Evolutionary conservation across 2,888 invertebrate genomes (phyloP), one percentile per base, ranked within the genome.

Genomic region (Stenichneumon culpator): DNA sequence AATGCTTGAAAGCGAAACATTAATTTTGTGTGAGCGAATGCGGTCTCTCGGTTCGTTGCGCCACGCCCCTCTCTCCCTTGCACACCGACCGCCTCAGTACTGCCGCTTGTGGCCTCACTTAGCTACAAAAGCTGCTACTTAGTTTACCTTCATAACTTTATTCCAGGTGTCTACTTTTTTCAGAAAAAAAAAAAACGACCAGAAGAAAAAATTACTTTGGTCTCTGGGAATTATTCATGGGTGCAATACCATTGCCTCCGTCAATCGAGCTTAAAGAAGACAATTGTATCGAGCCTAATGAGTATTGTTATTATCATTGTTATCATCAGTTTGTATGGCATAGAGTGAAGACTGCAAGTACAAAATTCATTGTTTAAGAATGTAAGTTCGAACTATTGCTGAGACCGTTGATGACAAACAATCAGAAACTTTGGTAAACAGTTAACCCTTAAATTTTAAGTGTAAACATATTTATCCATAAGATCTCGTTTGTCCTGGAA

Each of bases 151-250:
- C n/a, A 22, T 54, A 54, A 54, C 19, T 54, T 22, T 19, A 54
- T 22, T 54, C 6, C 19, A 9, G 9, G 19, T 9, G n/a, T 54
- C 9, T 19, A 32, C 54, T 19, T 19, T 22, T 54, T 54, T 54
- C 7, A 11, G 60, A 22, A 69, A 52, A 16, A 52, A 52, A 16
- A 52, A 57, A 44, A 69, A 19, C 57, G 28, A 11, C 39, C 74
- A 25, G 52, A 84, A 52, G 68, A 82, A 70, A 50, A 47, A 19
- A 19, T 52, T 52, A 9, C 39, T 9, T 11, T 39, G 39, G 11
- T 39, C 39, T 39, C 39, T 39, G 39, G 9, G 39, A 39, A 39
- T 9, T 39, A 39, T 39, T 11, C 39, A 3, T 9, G 0, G 3
- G 39, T 11, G 39, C 0, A 36, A 36, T 36, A 36, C 3, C 6